Conservation (phyloP, 2,113 vertebrate species). For the Rhegmatorhina hoffmannsi region DNA sequence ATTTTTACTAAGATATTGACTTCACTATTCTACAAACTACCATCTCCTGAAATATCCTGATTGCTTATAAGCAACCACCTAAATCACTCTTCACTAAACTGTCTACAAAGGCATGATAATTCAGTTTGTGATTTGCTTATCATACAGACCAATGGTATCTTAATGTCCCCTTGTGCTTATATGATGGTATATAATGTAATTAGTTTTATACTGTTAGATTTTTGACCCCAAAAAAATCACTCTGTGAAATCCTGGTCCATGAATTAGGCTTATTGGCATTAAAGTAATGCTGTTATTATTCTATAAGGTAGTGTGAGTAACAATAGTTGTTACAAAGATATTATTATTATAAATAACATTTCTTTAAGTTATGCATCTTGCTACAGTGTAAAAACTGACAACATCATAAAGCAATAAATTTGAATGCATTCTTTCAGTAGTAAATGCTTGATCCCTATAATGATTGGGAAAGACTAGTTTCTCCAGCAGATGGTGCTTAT, state of each 20-base stretch:
- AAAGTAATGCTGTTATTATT: not conserved
- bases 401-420: not conserved
- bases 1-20: not conserved
- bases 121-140: not conserved
- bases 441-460: not conserved
- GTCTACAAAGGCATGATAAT: not conserved
- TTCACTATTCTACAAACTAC: not conserved
- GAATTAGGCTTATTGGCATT: not conserved
- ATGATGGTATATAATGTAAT: not conserved
- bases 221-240: not conserved
- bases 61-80: not conserved
- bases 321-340: not conserved
- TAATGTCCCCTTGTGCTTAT: not conserved
- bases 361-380: not conserved
- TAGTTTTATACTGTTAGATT: not conserved
- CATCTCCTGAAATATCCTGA: not conserved
- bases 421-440: not conserved
- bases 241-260: not conserved
- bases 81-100: not conserved
- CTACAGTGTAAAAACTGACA: not conserved
- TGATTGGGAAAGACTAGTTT: not conserved
- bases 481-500: conserved; percentile 72
- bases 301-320: not conserved
- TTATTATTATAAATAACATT: not conserved
- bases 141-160: not conserved